phyloP scores from a whole-genome alignment of 2,113 vertebrate species.

The Lepisosteus oculatus region DNA sequence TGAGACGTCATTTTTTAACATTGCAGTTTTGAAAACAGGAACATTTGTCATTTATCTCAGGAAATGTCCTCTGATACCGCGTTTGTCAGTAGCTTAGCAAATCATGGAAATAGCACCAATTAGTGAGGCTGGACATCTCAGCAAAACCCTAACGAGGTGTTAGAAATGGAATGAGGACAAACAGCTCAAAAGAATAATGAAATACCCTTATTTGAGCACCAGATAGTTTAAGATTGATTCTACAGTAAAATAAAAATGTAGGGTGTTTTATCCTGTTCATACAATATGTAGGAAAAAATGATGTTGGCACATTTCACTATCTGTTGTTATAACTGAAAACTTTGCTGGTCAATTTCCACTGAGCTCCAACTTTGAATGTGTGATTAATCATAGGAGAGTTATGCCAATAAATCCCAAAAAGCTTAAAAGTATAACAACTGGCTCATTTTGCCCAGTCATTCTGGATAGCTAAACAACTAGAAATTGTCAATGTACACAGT shows the following conservation, averaged over 20 bases:
- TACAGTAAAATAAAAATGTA: slow-evolving; percentile 41
- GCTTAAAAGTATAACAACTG: slow-evolving; percentile 70
- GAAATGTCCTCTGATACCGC: slow-evolving; percentile 46
- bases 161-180: slow-evolving; percentile 71
- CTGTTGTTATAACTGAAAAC: slow-evolving; percentile 27
- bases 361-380: slow-evolving; percentile 68
- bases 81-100: slow-evolving; percentile 63
- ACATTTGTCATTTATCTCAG: slow-evolving; percentile 74
- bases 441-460: slow-evolving; percentile 76
- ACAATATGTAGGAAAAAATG: slow-evolving; percentile 29
- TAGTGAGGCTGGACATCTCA: slow-evolving; percentile 66
- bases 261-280: slow-evolving; percentile 27
- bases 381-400: slow-evolving; percentile 83
- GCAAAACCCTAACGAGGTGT: slow-evolving; percentile 68
- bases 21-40: slow-evolving; percentile 58
- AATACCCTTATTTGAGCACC: slow-evolving; percentile 68
- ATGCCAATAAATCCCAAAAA: slow-evolving; percentile 77
- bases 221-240: slow-evolving; percentile 47
- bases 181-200: slow-evolving; percentile 70
- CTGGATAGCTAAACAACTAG: slow-evolving; percentile 74
- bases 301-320: slow-evolving; percentile 19
- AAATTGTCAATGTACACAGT: slow-evolving; percentile 71
- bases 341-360: slow-evolving; percentile 64
- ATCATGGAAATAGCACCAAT: slow-evolving; percentile 70
- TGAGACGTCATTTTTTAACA: slow-evolving; percentile 66